These are phyloP conservation scores for Sylvia borin DNA, from an alignment of 2,797 vertebrate genomes.

Conservation along the genomic window DNA sequence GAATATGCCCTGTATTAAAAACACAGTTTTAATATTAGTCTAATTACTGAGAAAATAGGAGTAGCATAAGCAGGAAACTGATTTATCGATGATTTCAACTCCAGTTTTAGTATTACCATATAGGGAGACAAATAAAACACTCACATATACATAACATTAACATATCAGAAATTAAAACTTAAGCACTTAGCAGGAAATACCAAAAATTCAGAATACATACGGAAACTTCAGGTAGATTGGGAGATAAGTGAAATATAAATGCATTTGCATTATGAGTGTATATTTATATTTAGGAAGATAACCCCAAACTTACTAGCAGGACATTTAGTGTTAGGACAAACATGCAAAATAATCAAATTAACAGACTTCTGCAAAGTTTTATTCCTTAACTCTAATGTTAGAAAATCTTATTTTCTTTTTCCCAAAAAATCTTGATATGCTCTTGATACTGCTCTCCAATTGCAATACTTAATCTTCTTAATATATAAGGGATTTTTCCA, in stretches of 20 bases:
- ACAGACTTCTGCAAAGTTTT: neutral
- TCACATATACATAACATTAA: neutral
- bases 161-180: neutral
- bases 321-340: neutral
- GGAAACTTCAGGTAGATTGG: neutral
- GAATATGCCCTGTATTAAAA: neutral
- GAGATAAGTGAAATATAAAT: neutral
- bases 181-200: neutral
- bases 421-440: neutral
- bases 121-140: neutral
- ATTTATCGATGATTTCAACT: neutral
- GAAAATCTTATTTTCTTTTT: neutral
- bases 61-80: neutral
- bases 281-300: neutral
- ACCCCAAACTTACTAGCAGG: neutral
- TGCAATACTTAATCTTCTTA: neutral
- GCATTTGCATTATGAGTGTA: neutral
- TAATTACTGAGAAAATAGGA: neutral
- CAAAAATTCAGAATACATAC: neutral
- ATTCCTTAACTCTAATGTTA: neutral
- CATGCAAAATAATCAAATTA: neutral
- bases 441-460: neutral
- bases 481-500: neutral
- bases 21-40: neutral
- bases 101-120: neutral